Base-by-base conservation (phyloP, 2,113 vertebrate species). In the Megaceryle torquata region DNA sequence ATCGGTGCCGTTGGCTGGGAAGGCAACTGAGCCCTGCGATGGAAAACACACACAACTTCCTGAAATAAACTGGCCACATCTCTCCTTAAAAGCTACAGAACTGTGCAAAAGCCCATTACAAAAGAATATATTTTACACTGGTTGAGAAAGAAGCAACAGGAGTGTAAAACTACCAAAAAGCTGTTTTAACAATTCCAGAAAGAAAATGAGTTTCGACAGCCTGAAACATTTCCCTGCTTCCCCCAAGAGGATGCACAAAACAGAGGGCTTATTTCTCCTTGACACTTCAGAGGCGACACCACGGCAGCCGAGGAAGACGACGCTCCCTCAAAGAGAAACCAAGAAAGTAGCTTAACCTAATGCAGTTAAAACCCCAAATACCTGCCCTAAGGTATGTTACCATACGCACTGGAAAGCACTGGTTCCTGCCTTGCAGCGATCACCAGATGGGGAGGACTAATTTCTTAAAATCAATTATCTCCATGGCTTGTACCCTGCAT, bases 221-320 rank as follows among this genome's bases (percentile, higher is more conserved):
- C 13, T 25, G 50, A n/a, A 80, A 24, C 6, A 20, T 16, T 48
- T n/a, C 67, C 15, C 29, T 44, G 37, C 37, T 60, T 53, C 54
- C 18, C 21, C n/a, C 39, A 65, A 25, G 12, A 60, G 18, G 18
- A 50, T 4, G 14, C 21, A 60, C 31, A 69, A 16, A 60, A 31
- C 21, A 24, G n/a, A n/a, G 29, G 19, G 7, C 10, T 43, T 43
- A 9, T 44, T 78, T 51, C 29, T 44, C 54, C 43, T 31, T 31
- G 59, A 18, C 20, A 43, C 4, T 0, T 15, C 43, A 29, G 24
- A 60, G 25, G 31, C 10, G 1, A 2, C 44, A 25, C 19, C 5
- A 2, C 2, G 1, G 48, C 28, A 28, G 39, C 56, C 2, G 6
- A 54, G 39, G 22, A 70, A 37, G 26, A 14, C 46, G 44, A 35